Percentiles rank a stretch among this genome's conserved stretches.
These are phyloP conservation scores for Microplitis manilae DNA, from an alignment of 2,888 invertebrate species.

Conservation along the genomic window DNA sequence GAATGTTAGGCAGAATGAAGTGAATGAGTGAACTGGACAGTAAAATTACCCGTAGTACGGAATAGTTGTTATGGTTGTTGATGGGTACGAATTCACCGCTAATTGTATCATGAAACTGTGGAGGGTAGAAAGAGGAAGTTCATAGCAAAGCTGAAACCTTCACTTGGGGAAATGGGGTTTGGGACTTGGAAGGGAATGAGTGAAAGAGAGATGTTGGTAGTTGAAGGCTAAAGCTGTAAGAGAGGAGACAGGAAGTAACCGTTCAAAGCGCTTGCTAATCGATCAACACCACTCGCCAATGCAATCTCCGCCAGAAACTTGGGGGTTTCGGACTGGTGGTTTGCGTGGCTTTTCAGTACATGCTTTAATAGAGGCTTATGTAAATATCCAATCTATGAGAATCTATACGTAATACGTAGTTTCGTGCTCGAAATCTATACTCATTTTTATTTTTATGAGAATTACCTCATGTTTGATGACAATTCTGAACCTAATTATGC, in stretches of 20 bases:
- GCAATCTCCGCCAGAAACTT: conserved; percentile 41
- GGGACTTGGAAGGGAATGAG: background rate
- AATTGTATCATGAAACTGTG: background rate
- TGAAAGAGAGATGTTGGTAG: background rate
- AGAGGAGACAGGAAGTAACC: conserved; percentile 44
- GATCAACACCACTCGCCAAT: conserved; percentile 49
- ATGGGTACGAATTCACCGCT: background rate
- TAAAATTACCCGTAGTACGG: too few species aligned
- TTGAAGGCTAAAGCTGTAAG: background rate
- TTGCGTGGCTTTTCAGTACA: background rate
- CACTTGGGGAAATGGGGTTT: background rate
- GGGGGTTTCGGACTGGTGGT: conserved; percentile 1
- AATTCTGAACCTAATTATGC: too few species aligned
- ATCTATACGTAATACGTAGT: background rate
- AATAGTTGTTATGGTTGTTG: background rate
- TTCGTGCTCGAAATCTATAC: too few species aligned
- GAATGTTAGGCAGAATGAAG: too few species aligned
- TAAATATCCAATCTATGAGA: conserved; percentile 1
- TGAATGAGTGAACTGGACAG: too few species aligned
- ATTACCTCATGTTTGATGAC: too few species aligned
- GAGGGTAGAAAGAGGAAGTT: background rate
- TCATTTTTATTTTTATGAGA: too few species aligned
- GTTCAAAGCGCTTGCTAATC: conserved; percentile 51
- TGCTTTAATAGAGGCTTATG: conserved; percentile 1
- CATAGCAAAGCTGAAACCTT: too few species aligned